Percentiles rank a stretch among this genome's conserved stretches.
Conservation (phyloP, 2,888 invertebrate genomes). For the Aphidoletes aphidimyza region DNA sequence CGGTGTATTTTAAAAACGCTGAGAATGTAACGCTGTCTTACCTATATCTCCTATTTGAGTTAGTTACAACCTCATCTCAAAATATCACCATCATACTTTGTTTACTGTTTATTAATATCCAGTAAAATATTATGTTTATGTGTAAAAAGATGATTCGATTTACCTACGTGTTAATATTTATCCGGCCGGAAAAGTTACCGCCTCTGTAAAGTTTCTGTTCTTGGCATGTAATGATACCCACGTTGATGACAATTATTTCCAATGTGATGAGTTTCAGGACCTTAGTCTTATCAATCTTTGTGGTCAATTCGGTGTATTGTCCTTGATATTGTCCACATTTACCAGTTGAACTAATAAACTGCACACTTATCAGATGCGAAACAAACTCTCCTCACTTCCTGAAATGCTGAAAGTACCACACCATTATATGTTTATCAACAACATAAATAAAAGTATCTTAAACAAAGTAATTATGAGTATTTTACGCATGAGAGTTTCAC, state of each 20-base stretch:
- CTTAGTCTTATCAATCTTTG: not conserved
- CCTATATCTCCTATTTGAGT: not conserved
- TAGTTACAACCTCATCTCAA: no score
- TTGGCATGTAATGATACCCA: not conserved
- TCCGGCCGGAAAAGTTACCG: no score
- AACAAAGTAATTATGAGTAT: constrained; percentile 27
- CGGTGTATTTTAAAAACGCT: not conserved
- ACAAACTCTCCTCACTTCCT: no score
- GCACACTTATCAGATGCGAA: no score
- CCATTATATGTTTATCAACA: not conserved
- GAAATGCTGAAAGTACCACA: no score
- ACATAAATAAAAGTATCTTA: not conserved
- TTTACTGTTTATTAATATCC: no score
- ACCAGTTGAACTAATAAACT: not conserved
- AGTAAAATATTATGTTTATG: no score
- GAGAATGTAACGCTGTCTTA: not conserved
- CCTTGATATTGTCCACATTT: not conserved
- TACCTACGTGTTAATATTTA: no score
- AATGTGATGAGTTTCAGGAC: not conserved
- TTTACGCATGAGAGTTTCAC: constrained; percentile 30
- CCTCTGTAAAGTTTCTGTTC: no score
- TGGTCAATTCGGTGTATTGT: not conserved
- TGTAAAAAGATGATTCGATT: no score
- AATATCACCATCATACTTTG: no score
- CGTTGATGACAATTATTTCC: not conserved